Conservation (phyloP, 1,140 invertebrate species). For the Solenopsis fugax region DNA sequence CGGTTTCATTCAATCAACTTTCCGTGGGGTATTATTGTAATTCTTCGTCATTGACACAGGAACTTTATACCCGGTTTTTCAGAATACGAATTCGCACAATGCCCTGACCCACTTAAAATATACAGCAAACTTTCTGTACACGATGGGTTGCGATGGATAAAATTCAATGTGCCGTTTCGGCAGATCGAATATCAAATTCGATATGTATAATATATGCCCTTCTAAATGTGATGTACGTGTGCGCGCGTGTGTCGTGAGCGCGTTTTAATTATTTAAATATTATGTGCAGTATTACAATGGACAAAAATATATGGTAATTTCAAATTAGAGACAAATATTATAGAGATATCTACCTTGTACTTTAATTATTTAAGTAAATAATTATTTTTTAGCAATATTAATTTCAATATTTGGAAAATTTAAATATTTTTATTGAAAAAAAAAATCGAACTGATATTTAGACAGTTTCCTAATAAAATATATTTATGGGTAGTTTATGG, state of each 20-base stretch:
- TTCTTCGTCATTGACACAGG: conserved; percentile 40
- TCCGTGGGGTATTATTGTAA: conserved; percentile 44
- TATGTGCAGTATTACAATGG: neutral
- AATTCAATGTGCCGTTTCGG: conserved; percentile 1
- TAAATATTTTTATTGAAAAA: conserved; percentile 19
- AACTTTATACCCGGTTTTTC: conserved; percentile 44
- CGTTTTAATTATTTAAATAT: conserved; percentile 23
- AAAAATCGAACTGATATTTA: conserved; percentile 9
- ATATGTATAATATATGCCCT: neutral
- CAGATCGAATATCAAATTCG: no score
- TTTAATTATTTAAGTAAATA: neutral
- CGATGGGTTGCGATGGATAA: conserved; percentile 14
- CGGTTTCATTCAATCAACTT: conserved; percentile 51
- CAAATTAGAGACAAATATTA: neutral
- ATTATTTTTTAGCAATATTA: conserved; percentile 14
- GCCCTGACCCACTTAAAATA: conserved; percentile 45
- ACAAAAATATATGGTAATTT: neutral
- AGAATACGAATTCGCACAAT: conserved; percentile 44
- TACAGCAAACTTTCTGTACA: conserved; percentile 19
- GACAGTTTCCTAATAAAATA: neutral
- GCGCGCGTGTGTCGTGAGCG: no score
- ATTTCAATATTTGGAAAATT: neutral
- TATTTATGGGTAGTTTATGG: no score
- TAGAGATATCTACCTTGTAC: neutral
- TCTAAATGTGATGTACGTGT: neutral